Evolutionary conservation across 1,140 invertebrate species (phyloP).

Genomic region (Drosophila sturtevanti): DNA sequence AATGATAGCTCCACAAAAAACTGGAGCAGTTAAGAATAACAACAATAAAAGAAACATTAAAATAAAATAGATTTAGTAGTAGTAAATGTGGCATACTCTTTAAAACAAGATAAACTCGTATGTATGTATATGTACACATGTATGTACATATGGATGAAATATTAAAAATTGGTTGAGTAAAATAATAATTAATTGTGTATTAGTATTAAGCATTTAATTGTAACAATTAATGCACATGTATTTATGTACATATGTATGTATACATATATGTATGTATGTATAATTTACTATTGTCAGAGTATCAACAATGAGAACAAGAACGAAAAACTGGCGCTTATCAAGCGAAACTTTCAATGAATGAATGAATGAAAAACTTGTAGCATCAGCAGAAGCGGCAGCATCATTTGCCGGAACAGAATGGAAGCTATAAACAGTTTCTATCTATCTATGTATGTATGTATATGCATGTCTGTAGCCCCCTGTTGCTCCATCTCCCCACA

Average conservation of each 20-base stretch:
- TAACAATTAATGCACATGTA: not conserved
- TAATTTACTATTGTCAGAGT: not conserved
- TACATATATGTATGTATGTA: no score
- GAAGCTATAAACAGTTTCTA: conserved; percentile 36
- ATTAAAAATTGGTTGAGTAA: no score
- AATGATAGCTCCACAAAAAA: conserved; percentile 13
- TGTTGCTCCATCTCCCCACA: conserved; percentile 12
- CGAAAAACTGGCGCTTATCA: conserved; percentile 44
- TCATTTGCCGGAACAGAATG: conserved; percentile 19
- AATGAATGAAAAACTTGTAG: conserved; percentile 46
- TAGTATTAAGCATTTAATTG: no score
- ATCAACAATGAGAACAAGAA: not conserved
- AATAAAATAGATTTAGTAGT: not conserved
- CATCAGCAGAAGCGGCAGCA: not conserved
- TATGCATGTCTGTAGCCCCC: conserved; percentile 10
- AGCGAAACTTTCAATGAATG: conserved; percentile 32
- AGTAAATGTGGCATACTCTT: not conserved
- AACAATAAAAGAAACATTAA: conserved; percentile 8
- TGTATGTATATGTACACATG: no score
- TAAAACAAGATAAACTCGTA: not conserved
- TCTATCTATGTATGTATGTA: no score
- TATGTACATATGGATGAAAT: no score
- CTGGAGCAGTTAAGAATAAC: conserved; percentile 32
- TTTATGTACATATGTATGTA: no score
- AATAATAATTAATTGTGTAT: no score